Base-by-base conservation (phyloP, 2,113 vertebrate genomes). In the Phylloscopus trochilus region DNA sequence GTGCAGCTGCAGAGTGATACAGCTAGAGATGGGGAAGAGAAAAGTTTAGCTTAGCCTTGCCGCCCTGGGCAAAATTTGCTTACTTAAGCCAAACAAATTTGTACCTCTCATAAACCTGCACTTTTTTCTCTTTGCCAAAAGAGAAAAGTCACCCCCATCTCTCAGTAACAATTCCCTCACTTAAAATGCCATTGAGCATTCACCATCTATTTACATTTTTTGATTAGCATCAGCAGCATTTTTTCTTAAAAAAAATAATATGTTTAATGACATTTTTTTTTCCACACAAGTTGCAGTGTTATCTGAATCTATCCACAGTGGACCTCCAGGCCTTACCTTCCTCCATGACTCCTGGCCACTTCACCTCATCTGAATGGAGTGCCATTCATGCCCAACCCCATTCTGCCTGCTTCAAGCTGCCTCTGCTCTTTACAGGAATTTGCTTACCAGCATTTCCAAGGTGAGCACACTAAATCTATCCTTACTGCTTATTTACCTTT, bases 1-100 rank as follows among this genome's bases (percentile, higher is more conserved):
- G 49, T 9, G 49, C 96, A 96, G 96, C 88, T 97, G 96, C 89
- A 89, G 76, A 87, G 20, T 46, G 91, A 96, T 96, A 95, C 11
- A 37, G 94, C 21, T 91, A 55, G 81, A 95, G 87, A 96, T 93
- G 73, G 53, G 70, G 56, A 86, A 43, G 72, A 90, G 90, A 92
- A 86, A 76, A 93, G 26, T 86, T 92, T 83, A 63, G 33, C 58
- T 89, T 84, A 94, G 88, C 72, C 87, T 95, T 90, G 73, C 88
- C 15, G 56, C 92, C 88, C 60, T 92, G 88, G 90, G 92, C 92
- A 93, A 90, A 94, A 95, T 88, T 69, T 95, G 13, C 79, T 91
- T 93, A 70, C 86, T 86, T 68, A 64, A 82, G 73, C 60, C 80
- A 89, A 89, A 89, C 37, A 49, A 92, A 84, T 89, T 80, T 84